Base-by-base conservation (phyloP, 1,140 invertebrate species). In the Tetranychus urticae region DNA sequence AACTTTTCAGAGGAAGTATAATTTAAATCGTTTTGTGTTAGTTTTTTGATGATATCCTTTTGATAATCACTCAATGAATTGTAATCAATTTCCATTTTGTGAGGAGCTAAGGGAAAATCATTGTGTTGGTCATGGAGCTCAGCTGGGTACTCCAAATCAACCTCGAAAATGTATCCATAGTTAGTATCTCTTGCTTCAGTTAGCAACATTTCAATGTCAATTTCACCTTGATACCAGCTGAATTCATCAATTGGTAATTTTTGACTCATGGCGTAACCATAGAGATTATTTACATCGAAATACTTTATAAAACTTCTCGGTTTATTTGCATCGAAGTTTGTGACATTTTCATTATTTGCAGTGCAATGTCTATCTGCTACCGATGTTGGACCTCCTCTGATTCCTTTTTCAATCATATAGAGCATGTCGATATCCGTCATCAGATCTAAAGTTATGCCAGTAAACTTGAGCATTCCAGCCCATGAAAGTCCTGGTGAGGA, bases 51-150 rank as follows among this genome's bases (percentile, higher is more conserved):
- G 10, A 35, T 33, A 10, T 23, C 57, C 56, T 58, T 50, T 31
- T 50, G 48, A 50, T 50, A 50, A 5, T 50, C 14, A 50, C 48
- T 56, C 55, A 56, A n/a, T 46, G 58, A 59, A 12, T 57, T 56
- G 14, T 3, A 33, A 36, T 48, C 13, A 14, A 62, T 23, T 31
- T 47, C 10, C 4, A 4, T 33, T 7, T 34, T 56, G 62, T 74
- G 68, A 48, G 72, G 69, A 60, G 67, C 68, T 36, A 76, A 67
- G 31, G 73, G 71, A 42, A 73, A 65, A 64, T 73, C 72, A 61
- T 67, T 69, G 64, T 75, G 71, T 33, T n/a, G 1, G 33, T 65
- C 58, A 62, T 70, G 68, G 34, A 56, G 36, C 13, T 56, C 31
- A 8, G 4, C 31, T 4, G 55, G 55, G 31, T 56, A 56, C 31